Evolutionary conservation across 2,113 vertebrate genomes (phyloP), one percentile per base, ranked within the genome.

Genomic region (Deroptyus accipitrinus): DNA sequence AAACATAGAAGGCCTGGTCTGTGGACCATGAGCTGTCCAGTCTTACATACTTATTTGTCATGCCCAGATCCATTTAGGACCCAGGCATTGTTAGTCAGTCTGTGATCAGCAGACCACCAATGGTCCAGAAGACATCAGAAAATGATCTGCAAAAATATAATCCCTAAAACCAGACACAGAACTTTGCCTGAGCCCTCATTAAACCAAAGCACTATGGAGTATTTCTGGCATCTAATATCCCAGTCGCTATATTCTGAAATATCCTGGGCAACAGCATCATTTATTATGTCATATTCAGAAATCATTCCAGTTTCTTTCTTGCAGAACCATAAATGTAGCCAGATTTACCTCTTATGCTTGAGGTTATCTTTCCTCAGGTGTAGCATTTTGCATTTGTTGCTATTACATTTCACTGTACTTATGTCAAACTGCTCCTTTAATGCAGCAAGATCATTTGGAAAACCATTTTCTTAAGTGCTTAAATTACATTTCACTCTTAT

Each of bases 31-130:
- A 59, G 22, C 35, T 77, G n/a, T 28, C 49, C n/a, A 18, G 28
- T 44, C 70, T 52, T 61, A 67, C 3, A 13, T 1, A 48, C 0
- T 0, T n/a, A 17, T 25, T n/a, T 80, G 33, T 39, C 8, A 0
- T 54, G 46, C 64, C n/a, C 17, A 82, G 28, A 42, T 31, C 17
- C 1, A 27, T 41, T 67, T 46, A 70, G 20, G 15, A 30, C 4
- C 17, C 11, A 42, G 46, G 30, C 18, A 37, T 28, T 22, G 10
- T 57, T 51, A 79, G 16, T 30, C 66, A 66, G 49, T 51, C 25
- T 76, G 11, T 30, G 35, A 23, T 49, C 46, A 81, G 68, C 31
- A 94, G 52, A 69, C 9, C 42, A 76, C 27, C 30, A 61, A 1
- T 8, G 24, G 39, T 48, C 23, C 52, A 76, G 63, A 76, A 88